Evolutionary conservation across 2,113 vertebrate species (phyloP).

Genomic region (Oenanthe oenanthe): DNA sequence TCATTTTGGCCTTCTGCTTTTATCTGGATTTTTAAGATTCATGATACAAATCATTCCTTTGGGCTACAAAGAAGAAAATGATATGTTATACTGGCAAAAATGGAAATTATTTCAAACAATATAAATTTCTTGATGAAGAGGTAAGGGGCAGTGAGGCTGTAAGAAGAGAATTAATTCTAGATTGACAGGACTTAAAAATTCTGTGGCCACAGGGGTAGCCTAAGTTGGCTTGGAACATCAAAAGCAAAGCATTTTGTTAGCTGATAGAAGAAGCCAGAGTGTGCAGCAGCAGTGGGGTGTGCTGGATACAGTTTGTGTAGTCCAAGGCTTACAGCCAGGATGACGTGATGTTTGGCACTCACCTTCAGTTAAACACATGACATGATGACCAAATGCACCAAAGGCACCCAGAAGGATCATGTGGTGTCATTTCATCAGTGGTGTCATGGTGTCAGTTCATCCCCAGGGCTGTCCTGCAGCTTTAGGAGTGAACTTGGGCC

Average conservation of each 20-base stretch:
- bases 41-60: background rate
- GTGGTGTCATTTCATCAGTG: accelerated
- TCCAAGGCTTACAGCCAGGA: background rate
- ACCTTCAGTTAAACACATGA: background rate
- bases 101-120: background rate
- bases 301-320: background rate
- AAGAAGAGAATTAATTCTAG: background rate
- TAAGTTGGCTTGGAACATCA: background rate
- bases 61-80: background rate
- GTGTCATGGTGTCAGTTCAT: accelerated
- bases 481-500: background rate
- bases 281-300: background rate
- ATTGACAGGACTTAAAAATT: background rate
- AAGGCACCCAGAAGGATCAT: accelerated
- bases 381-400: background rate
- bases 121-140: background rate
- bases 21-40: background rate
- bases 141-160: background rate
- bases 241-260: background rate
- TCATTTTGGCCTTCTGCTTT: background rate
- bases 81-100: background rate
- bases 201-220: background rate
- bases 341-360: background rate
- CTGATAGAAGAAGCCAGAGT: background rate
- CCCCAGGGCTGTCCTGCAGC: background rate